Percentiles rank a stretch among this genome's conserved stretches.
These are phyloP conservation scores for Ichneumoninae sp. DNA, from an alignment of 2,888 invertebrate genomes.

Conservation along the genomic window DNA sequence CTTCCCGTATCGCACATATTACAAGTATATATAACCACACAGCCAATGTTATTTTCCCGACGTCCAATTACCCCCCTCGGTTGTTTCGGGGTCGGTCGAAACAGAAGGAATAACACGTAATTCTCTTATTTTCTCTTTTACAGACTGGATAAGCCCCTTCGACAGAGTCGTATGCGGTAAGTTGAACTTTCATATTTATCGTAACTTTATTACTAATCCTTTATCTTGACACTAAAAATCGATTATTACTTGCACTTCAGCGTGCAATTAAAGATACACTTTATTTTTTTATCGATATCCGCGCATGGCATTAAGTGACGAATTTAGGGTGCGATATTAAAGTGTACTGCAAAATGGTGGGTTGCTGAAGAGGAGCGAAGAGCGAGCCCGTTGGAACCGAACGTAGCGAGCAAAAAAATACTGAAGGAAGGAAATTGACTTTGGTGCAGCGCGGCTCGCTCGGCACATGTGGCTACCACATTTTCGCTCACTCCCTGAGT, in stretches of 20 bases:
- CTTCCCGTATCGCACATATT: slow-evolving; percentile 8
- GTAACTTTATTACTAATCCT: slow-evolving; percentile 42
- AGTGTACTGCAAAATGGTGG: slow-evolving; percentile 60
- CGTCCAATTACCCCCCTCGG: slow-evolving; percentile 58
- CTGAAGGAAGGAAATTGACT: slow-evolving; percentile 60
- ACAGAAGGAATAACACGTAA: slow-evolving; percentile 63
- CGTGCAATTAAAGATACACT: slow-evolving; percentile 23
- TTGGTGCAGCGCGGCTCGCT: slow-evolving; percentile 58
- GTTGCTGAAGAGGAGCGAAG: slow-evolving; percentile 32
- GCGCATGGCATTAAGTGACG: slow-evolving; percentile 50
- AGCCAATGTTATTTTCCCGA: slow-evolving; percentile 59
- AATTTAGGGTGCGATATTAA: slow-evolving; percentile 55
- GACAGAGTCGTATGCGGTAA: slow-evolving; percentile 97
- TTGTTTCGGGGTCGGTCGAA: slow-evolving; percentile 50
- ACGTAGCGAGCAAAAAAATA: slow-evolving; percentile 38
- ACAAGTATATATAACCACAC: slow-evolving; percentile 41
- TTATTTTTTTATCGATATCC: slow-evolving; percentile 31
- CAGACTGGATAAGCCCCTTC: slow-evolving; percentile 98
- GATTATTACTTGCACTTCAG: slow-evolving; percentile 46
- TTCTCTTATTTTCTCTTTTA: slow-evolving; percentile 83
- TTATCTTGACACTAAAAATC: slow-evolving; percentile 48
- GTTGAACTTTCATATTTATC: slow-evolving; percentile 84
- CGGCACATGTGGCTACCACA: slow-evolving; percentile 73
- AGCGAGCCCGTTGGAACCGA: slow-evolving; percentile 48
- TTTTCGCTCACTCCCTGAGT: slow-evolving; percentile 62